A percentile compares a stretch with the other conserved stretches of the same genome.
phyloP scores from a whole-genome alignment of 2,797 vertebrate species.

The Leptatherina wallacei region DNA sequence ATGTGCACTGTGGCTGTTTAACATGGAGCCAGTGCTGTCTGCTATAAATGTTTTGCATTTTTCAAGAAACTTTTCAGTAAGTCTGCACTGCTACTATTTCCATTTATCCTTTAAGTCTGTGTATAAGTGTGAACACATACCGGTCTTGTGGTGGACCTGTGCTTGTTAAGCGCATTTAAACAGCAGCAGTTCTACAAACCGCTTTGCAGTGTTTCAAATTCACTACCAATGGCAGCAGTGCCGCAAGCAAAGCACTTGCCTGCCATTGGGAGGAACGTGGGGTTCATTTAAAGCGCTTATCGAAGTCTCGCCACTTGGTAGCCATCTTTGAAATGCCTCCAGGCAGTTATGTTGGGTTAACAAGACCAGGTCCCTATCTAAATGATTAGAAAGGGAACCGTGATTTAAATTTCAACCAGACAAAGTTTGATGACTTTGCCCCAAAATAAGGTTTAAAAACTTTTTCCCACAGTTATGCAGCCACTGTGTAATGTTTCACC shows the following conservation, averaged over 20 bases:
- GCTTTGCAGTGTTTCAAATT: neutral
- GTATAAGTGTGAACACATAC: neutral
- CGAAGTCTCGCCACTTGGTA: neutral
- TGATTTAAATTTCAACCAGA: neutral
- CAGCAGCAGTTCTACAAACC: neutral
- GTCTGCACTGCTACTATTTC: neutral
- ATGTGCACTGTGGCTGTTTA: constrained; percentile 10
- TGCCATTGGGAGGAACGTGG: neutral
- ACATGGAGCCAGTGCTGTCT: neutral
- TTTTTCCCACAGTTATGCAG: neutral
- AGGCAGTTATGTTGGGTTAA: neutral
- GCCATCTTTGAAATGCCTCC: constrained; percentile 5
- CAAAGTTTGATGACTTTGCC: constrained; percentile 1
- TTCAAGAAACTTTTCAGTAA: neutral
- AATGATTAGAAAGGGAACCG: neutral
- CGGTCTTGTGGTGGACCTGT: neutral
- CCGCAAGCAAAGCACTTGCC: neutral
- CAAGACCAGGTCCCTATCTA: neutral
- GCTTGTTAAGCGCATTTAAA: neutral
- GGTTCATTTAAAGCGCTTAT: neutral
- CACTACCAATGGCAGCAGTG: neutral
- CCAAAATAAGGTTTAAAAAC: neutral
- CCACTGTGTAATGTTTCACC: neutral
- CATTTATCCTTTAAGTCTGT: neutral
- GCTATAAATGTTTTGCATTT: neutral